Evolutionary conservation across 2,113 vertebrate genomes (phyloP).

Genomic region (Hydrochoerus hydrochaeris): DNA sequence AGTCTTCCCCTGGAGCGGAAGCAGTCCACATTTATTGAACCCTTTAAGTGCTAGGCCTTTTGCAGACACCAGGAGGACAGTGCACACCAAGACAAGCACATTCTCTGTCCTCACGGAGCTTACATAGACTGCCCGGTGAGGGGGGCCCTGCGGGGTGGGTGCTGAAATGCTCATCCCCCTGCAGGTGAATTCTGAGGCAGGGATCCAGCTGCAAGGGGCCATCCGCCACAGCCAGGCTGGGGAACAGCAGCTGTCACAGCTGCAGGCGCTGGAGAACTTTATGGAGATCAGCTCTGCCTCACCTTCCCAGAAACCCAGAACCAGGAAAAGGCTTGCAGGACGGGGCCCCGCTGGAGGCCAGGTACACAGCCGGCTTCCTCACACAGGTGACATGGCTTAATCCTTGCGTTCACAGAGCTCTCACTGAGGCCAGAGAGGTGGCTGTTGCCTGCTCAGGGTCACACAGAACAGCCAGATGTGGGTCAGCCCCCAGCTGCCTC

Average conservation of each 20-base stretch:
- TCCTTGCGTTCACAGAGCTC: neutral
- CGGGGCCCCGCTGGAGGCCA: neutral
- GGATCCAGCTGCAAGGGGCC: conserved; percentile 74
- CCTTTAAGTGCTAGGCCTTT: neutral
- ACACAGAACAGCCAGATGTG: neutral
- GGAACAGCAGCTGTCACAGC: neutral
- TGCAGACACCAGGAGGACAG: neutral
- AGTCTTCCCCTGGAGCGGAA: neutral
- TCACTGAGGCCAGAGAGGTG: neutral
- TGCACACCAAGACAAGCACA: neutral
- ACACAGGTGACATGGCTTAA: fast-evolving
- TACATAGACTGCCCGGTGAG: neutral
- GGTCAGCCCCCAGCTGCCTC: neutral
- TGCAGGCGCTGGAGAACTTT: conserved; percentile 61
- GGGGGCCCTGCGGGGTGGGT: fast-evolving
- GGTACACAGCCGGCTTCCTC: conserved; percentile 37
- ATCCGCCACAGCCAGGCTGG: neutral
- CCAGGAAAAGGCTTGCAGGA: neutral
- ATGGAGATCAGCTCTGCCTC: neutral
- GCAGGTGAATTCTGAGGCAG: conserved; percentile 47
- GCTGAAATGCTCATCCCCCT: neutral
- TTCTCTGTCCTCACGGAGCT: neutral
- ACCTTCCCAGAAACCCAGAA: neutral
- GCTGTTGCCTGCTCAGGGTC: neutral
- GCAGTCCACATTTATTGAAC: neutral